Percentiles rank a stretch among this genome's conserved stretches.
Evolutionary conservation across 2,113 vertebrate species (phyloP).

Genomic region (Cheilinus undulatus): DNA sequence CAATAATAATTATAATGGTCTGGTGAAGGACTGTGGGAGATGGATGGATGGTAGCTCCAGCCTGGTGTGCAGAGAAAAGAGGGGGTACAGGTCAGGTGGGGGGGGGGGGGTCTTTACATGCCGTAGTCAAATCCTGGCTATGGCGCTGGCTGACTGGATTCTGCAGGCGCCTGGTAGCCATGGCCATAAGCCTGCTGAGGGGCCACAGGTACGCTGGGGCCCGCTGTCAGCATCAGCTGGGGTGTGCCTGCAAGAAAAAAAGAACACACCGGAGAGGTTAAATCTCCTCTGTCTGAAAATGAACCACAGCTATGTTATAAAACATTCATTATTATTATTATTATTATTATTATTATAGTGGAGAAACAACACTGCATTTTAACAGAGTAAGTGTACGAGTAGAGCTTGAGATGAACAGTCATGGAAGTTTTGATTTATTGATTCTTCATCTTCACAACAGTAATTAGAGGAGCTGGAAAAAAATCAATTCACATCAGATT

Average conservation of each 20-base stretch:
- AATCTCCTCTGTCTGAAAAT: too few relatives aligned
- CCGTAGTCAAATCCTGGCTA: constrained; percentile 96
- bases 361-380: too few relatives aligned
- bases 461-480: too few relatives aligned
- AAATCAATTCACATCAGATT: too few relatives aligned
- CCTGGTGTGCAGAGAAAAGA: constrained; percentile 63
- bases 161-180: constrained; percentile 92
- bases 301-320: too few relatives aligned
- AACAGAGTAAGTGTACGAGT: too few relatives aligned
- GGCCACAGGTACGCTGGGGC: constrained; percentile 94
- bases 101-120: constrained; percentile 88
- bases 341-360: too few relatives aligned
- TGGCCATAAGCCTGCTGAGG: constrained; percentile 95
- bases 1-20: constrained; percentile 83
- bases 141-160: constrained; percentile 86
- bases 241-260: constrained; percentile 88
- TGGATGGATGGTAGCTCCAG: constrained; percentile 80
- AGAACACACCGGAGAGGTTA: not conserved
- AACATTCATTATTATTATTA: too few relatives aligned
- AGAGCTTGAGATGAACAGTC: too few relatives aligned
- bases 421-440: too few relatives aligned
- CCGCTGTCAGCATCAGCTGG: constrained; percentile 97
- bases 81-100: too few relatives aligned
- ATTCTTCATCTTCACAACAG: too few relatives aligned
- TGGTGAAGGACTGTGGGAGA: constrained; percentile 89